Conservation (phyloP, 1,140 invertebrate species). For the Tribolium madens region DNA sequence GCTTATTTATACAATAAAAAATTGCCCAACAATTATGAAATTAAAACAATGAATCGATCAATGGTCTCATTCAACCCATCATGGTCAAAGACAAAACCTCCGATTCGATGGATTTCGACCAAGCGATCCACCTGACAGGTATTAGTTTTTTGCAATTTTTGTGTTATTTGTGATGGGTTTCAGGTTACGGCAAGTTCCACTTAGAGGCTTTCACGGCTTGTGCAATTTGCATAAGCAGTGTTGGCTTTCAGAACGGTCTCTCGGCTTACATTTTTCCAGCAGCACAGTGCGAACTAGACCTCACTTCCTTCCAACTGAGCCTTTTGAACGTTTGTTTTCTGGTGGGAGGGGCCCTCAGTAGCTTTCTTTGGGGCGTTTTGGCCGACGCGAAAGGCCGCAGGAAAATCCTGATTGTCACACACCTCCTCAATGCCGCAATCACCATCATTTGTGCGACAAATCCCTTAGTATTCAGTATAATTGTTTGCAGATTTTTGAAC, state of each 20-base stretch:
- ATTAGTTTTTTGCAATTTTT: constrained; percentile 33
- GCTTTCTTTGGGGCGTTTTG: constrained; percentile 63
- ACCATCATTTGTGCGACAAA: constrained; percentile 67
- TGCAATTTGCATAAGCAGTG: constrained; percentile 61
- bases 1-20: background rate
- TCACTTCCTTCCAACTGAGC: constrained; percentile 62
- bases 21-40: constrained; percentile 24
- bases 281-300: constrained; percentile 64
- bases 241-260: constrained; percentile 72
- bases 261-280: constrained; percentile 69
- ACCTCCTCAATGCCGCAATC: constrained; percentile 70
- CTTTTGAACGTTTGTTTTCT: constrained; percentile 62
- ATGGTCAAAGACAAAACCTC: background rate
- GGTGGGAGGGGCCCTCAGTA: constrained; percentile 62
- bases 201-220: constrained; percentile 60
- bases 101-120: constrained; percentile 42
- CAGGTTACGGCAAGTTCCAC: constrained; percentile 65
- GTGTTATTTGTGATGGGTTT: constrained; percentile 35
- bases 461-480: constrained; percentile 64
- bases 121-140: constrained; percentile 46
- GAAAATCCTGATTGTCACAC: constrained; percentile 71
- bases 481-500: constrained; percentile 67
- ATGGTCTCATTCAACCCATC: background rate
- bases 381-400: constrained; percentile 63
- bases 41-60: background rate